Evolutionary conservation across 2,113 vertebrate species (phyloP).

Genomic region (Tiliqua scincoides): DNA sequence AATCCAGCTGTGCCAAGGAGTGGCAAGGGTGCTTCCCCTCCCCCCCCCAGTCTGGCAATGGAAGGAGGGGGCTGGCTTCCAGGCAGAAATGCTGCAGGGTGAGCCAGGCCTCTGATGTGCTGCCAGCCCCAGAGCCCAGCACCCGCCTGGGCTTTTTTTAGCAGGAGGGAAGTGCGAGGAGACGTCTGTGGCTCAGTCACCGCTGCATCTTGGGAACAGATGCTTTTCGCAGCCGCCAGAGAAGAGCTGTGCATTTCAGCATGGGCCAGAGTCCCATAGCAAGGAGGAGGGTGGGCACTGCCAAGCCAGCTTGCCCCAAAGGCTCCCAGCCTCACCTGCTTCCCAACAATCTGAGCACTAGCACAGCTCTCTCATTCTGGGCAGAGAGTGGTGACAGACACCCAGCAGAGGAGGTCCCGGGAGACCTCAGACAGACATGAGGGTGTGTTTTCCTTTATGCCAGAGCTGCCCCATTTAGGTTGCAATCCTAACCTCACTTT

Average conservation of each 20-base stretch:
- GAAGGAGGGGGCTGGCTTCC: background rate
- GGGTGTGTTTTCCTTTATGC: too few relatives aligned
- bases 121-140: background rate
- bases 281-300: background rate
- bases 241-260: background rate
- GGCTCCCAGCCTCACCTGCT: background rate
- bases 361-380: background rate
- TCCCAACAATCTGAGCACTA: background rate
- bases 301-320: background rate
- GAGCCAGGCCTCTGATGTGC: background rate
- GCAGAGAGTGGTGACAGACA: background rate
- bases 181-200: background rate
- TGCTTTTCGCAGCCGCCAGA: background rate
- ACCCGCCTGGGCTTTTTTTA: background rate
- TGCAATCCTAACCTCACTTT: too few relatives aligned
- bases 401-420: too few relatives aligned
- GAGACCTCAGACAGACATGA: too few relatives aligned
- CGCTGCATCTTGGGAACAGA: slow-evolving; percentile 16
- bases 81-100: background rate
- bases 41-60: background rate
- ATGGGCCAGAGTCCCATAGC: too few relatives aligned
- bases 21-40: background rate
- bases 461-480: too few relatives aligned
- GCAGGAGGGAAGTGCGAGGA: background rate
- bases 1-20: background rate